Evolutionary conservation across 2,888 invertebrate genomes (phyloP).

Genomic region (Trissolcus japonicus): DNA sequence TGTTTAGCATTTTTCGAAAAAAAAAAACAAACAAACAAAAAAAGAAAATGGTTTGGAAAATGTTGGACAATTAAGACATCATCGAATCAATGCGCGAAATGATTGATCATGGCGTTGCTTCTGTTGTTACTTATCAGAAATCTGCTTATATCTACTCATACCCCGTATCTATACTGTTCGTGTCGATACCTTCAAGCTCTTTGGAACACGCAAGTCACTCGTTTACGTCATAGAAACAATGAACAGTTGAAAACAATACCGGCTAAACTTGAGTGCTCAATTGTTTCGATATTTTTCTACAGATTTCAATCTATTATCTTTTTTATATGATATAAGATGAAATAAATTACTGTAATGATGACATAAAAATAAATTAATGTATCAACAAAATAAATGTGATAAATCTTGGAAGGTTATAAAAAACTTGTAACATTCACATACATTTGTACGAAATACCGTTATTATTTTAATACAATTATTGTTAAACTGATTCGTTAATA

Average conservation of each 20-base stretch:
- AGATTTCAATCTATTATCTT: too few species aligned
- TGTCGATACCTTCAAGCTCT: constrained; percentile 56
- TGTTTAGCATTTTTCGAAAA: not conserved
- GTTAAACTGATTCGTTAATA: too few species aligned
- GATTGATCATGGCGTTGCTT: constrained; percentile 49
- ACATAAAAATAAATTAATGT: too few species aligned
- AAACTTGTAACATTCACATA: too few species aligned
- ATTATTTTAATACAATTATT: too few species aligned
- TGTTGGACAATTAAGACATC: constrained; percentile 46
- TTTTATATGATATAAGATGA: too few species aligned
- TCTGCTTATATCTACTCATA: constrained; percentile 55
- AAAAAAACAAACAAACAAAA: constrained; percentile 1
- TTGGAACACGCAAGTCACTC: constrained; percentile 66
- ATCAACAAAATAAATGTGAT: too few species aligned
- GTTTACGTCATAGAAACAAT: constrained; percentile 66
- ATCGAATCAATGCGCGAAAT: constrained; percentile 42
- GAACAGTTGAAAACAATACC: constrained; percentile 65
- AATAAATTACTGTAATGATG: too few species aligned
- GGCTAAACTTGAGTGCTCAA: constrained; percentile 47
- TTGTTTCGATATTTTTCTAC: constrained; percentile 50
- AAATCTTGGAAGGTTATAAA: too few species aligned
- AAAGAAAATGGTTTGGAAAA: not conserved
- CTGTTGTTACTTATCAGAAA: constrained; percentile 53
- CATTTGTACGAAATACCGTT: too few species aligned
- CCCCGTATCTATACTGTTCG: constrained; percentile 52